phyloP scores from a whole-genome alignment of 2,797 vertebrate species.

The Serranus cabrilla region DNA sequence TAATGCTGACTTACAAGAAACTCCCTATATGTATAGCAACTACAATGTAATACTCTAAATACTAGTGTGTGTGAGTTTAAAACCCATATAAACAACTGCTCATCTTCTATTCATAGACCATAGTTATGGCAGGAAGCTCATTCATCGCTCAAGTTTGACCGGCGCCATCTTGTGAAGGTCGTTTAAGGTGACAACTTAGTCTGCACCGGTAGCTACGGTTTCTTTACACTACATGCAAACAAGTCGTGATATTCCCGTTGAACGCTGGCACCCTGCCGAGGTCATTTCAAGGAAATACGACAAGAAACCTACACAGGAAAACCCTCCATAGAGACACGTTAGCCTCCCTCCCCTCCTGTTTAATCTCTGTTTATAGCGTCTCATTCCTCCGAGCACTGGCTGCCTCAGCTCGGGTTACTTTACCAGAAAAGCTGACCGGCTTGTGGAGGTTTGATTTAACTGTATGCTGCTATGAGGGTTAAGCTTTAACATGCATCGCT shows the following conservation, averaged over 20 bases:
- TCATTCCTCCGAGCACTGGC: background rate
- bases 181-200: slow-evolving; percentile 33
- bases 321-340: accelerated
- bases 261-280: background rate
- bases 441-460: background rate
- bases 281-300: slow-evolving; percentile 11
- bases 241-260: background rate
- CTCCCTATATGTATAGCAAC: too few species aligned
- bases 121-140: background rate
- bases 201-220: background rate
- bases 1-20: too few species aligned
- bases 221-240: background rate
- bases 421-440: background rate
- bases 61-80: too few species aligned
- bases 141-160: background rate
- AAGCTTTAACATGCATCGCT: background rate
- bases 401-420: background rate
- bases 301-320: background rate
- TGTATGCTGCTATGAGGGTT: background rate
- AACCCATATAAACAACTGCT: background rate
- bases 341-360: background rate
- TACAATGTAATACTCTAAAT: background rate
- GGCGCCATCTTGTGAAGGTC: slow-evolving; percentile 72
- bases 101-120: slow-evolving; percentile 35
- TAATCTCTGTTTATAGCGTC: accelerated